Base-by-base conservation (phyloP, 2,113 vertebrate species). In the Arvicanthis niloticus region DNA sequence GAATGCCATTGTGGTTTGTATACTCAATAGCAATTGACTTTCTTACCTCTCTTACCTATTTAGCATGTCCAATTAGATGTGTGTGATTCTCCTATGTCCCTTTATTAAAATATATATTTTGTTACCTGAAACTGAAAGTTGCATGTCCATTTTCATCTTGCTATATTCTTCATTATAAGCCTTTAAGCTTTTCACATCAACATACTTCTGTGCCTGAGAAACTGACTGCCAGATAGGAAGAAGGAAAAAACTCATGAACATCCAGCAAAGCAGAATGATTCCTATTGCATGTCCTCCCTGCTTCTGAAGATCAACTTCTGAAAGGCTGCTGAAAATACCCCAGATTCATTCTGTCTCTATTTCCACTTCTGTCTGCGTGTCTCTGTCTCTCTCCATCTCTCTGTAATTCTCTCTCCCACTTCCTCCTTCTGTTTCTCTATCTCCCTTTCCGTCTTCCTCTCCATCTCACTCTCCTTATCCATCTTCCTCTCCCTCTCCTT, bases 281-380 rank as follows among this genome's bases (percentile, higher is more conserved):
- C 75, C 58, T 93, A 97, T 93, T 96, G 56, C 84, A 97, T 97
- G 80, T 97, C 97, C 94, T 97, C 95, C 97, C 94, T 9, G 40
- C 84, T 94, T 95, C 68, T 95, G 97, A 97, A 98, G 97, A 97
- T 73, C 96, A 96, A 96, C 95, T 98, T 76, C 95, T 98, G 96
- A 97, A 94, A 96, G 53, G 90, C 96, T 97, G 67, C 95, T 89
- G 94, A 88, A 94, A 85, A 95, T 92, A 96, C 91, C 93, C 95
- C 87, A 95, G 93, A 96, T 81, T 48, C 94, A 58, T 12, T 29
- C 58, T 80, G 4, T 58, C 19, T 58, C 51, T n/a, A 3, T 96
- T 95, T 96, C 29, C 88, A 56, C 72, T 93, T 94, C 91, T 93
- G 88, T 95, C 95, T 96, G 34, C n/a, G 80, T 85, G 85, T 94